Conservation (phyloP, 2,113 vertebrate genomes). For the Mustela nigripes region DNA sequence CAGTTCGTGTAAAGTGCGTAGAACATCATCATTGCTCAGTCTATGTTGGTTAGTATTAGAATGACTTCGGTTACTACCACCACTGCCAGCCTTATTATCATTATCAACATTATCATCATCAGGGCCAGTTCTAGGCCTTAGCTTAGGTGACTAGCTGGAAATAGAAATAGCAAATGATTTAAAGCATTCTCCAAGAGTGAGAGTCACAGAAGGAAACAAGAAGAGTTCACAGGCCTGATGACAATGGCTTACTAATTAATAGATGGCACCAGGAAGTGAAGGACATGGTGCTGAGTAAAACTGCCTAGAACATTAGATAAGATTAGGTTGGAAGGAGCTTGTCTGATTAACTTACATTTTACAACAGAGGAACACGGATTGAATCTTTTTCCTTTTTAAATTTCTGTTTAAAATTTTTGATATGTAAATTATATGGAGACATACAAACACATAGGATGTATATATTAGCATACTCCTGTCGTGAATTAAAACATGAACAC, state of each 20-base stretch:
- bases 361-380: not conserved
- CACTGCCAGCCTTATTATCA: too few species aligned
- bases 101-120: not conserved
- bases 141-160: not conserved
- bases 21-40: not conserved
- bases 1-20: not conserved
- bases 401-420: not conserved
- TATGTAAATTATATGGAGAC: not conserved
- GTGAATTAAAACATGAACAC: not conserved
- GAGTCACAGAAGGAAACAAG: not conserved
- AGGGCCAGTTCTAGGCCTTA: not conserved
- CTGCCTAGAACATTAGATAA: not conserved
- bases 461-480: not conserved
- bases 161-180: not conserved
- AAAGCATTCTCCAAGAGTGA: not conserved
- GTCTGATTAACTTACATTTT: not conserved
- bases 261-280: not conserved
- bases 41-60: not conserved
- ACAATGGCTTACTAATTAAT: not conserved
- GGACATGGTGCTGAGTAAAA: not conserved
- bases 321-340: not conserved
- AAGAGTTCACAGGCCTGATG: not conserved
- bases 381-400: not conserved
- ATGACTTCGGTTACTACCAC: not conserved
- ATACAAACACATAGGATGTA: not conserved